These are phyloP conservation scores for Nephrotoma guestfalica DNA, from an alignment of 2,888 invertebrate genomes.

Conservation along the genomic window DNA sequence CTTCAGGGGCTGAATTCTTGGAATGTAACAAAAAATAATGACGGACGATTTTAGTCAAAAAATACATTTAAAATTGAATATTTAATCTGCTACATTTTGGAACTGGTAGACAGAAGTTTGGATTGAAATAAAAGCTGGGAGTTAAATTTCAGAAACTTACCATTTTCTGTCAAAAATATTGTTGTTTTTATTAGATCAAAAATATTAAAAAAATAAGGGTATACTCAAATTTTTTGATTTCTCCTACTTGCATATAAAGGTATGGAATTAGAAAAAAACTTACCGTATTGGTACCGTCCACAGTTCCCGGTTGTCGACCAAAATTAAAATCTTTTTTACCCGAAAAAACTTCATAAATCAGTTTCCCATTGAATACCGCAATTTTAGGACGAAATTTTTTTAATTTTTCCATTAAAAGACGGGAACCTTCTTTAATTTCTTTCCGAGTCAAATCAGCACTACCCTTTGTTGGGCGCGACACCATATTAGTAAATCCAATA, in stretches of 20 bases:
- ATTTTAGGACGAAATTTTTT: conserved; percentile 89
- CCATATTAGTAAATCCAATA: conserved; percentile 98
- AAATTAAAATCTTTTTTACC: conserved; percentile 96
- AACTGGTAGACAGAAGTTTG: too few species aligned
- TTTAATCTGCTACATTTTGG: too few species aligned
- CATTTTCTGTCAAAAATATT: background rate
- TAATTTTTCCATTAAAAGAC: conserved; percentile 76
- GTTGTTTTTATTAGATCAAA: background rate
- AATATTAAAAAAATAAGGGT: background rate
- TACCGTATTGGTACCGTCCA: conserved; percentile 90
- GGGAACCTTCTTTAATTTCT: conserved; percentile 88
- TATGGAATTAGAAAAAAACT: too few species aligned
- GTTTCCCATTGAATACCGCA: conserved; percentile 96
- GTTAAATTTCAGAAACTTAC: background rate
- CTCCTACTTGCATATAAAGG: too few species aligned
- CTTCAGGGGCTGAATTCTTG: too few species aligned
- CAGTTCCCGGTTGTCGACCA: conserved; percentile 85
- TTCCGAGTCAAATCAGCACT: conserved; percentile 88
- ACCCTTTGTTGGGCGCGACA: conserved; percentile 86
- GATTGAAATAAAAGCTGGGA: too few species aligned
- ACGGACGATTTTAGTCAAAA: too few species aligned
- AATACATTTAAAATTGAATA: too few species aligned
- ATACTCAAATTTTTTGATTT: background rate
- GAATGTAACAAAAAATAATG: too few species aligned
- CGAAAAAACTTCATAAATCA: conserved; percentile 94